Evolutionary conservation across 2,113 vertebrate genomes (phyloP).

Genomic region (Phalacrocorax brasilianus): DNA sequence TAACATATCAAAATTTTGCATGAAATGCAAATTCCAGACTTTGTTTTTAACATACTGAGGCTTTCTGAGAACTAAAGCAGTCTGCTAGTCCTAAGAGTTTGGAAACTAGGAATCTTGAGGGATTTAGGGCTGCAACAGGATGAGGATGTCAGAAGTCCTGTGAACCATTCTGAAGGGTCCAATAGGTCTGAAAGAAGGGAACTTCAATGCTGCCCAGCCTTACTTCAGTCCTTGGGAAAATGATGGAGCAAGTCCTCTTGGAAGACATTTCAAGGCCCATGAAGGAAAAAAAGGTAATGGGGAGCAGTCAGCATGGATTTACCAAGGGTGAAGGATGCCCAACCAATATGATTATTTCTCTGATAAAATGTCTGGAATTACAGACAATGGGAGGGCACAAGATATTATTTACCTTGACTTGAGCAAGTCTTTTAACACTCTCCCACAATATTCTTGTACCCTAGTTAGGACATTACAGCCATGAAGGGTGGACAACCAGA

Average conservation of each 20-base stretch:
- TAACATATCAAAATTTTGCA: neutral
- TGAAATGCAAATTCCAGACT: neutral
- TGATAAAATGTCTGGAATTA: neutral
- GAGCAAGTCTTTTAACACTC: neutral
- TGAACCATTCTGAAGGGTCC: neutral
- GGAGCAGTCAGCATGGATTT: neutral
- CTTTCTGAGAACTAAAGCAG: neutral
- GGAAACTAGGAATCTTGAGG: neutral
- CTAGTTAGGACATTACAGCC: neutral
- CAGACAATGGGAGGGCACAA: neutral
- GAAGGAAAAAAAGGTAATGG: neutral
- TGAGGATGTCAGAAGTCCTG: neutral
- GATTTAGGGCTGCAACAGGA: neutral
- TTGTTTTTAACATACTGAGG: neutral
- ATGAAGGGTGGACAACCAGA: neutral
- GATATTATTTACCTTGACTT: neutral
- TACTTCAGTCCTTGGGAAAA: neutral
- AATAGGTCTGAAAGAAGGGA: neutral
- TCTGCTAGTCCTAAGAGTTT: neutral
- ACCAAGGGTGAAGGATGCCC: neutral
- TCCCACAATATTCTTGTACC: neutral
- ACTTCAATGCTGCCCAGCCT: neutral
- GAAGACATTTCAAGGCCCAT: neutral
- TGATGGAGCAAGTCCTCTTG: neutral
- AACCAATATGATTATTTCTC: neutral